Evolutionary conservation across 2,888 invertebrate species (phyloP), one percentile per base, ranked within the genome.

Genomic region (Eledone cirrhosa): DNA sequence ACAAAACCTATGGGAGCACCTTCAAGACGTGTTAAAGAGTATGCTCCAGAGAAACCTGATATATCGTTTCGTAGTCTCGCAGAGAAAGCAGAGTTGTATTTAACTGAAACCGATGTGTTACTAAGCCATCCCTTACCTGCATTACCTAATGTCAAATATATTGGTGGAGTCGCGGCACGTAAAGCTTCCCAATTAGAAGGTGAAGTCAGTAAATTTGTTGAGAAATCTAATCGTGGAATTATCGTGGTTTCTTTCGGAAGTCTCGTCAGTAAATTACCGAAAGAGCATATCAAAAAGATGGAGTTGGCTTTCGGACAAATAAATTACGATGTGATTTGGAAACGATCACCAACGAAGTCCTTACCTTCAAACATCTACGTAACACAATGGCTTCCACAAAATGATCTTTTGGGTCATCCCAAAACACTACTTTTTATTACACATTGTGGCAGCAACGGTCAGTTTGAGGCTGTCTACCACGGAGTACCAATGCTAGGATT

Each of bases 391-490:
- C 29, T 83, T 33, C 83, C 84, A 22, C 84, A 84, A 53, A 81
- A 83, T 47, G 83, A 83, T 67, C 59, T 84, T 24, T 48, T 76
- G n/a, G 76, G 48, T 19, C 76, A 76, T 29, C 47, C 76, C n/a
- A 82, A 81, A 19, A 78, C 80, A 4, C 80, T 80, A 72, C 76
- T 82, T 8, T 84, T 85, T 76, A 80, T 85, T 22, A 82, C 84
- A 5, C 85, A 85, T 67, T 82, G 82, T 48, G 84, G 85, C 1
- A 81, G 77, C 33, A 83, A 81, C 29, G 81, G 84, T 47, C 82
- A 83, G 72, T 84, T 79, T 80, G 85, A 85, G 75, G 81, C 80
- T n/a, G 76, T 85, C 19, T 84, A 83, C 67, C 80, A 83, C 53
- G 84, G 78, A 11, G 81, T 84, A 11, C 85, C 84, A 3, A 83